Percentiles rank a stretch among this genome's conserved stretches.
Conservation (phyloP, 2,888 invertebrate genomes). For the Clusia tigrina region DNA sequence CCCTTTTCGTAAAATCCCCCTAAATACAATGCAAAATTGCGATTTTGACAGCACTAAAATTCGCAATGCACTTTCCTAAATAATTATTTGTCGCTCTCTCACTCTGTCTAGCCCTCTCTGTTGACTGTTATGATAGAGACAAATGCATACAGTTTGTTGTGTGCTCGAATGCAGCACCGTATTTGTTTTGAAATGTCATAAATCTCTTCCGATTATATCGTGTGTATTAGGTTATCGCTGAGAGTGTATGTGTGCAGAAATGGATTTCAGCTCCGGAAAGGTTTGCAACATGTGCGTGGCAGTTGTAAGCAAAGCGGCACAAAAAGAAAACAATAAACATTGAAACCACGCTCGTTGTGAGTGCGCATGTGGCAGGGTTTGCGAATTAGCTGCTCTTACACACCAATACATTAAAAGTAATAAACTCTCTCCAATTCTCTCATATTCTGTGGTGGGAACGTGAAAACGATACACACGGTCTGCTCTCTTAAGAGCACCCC, state of each 20-base stretch:
- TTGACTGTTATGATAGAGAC: too few species aligned
- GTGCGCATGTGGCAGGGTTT: not conserved
- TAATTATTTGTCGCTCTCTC: too few species aligned
- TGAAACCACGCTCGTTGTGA: not conserved
- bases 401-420: conserved; percentile 7
- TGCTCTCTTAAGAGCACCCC: too few species aligned
- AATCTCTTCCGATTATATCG: conserved; percentile 36
- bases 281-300: conserved; percentile 19
- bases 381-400: conserved; percentile 25
- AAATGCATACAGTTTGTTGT: not conserved
- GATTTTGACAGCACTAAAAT: too few species aligned
- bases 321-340: conserved; percentile 5
- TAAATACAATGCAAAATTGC: too few species aligned
- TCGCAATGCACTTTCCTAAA: too few species aligned
- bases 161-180: conserved; percentile 24
- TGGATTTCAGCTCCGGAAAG: not conserved
- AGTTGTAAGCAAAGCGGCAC: conserved; percentile 7
- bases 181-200: conserved; percentile 46
- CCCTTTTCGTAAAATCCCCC: too few species aligned
- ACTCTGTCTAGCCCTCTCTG: too few species aligned
- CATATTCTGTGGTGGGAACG: too few species aligned
- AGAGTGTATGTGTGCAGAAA: too few species aligned
- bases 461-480: not conserved
- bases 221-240: not conserved
- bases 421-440: not conserved